Conservation (phyloP, 2,113 vertebrate genomes). For the Neolamprologus caudopunctatus region DNA sequence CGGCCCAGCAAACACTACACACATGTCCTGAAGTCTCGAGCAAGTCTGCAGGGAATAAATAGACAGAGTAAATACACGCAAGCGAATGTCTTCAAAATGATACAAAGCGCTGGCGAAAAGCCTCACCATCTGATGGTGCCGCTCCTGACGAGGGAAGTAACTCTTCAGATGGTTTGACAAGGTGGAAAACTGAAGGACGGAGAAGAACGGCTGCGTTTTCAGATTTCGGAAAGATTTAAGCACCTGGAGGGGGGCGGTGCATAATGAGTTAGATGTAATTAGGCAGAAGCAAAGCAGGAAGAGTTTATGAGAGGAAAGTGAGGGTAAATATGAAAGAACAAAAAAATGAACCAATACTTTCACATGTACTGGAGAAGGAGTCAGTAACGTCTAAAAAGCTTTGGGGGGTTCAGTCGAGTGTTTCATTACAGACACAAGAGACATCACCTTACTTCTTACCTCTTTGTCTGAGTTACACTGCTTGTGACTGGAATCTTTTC, state of each 20-base stretch:
- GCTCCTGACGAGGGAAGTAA: slow-evolving; percentile 25
- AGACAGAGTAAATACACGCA: not conserved
- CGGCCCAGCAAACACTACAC: slow-evolving; percentile 80
- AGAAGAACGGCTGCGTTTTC: slow-evolving; percentile 69
- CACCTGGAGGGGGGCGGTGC: slow-evolving; percentile 56
- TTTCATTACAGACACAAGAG: not conserved
- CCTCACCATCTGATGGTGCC: slow-evolving; percentile 22
- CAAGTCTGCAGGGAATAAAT: slow-evolving; percentile 55
- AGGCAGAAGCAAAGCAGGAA: not conserved
- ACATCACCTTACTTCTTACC: slow-evolving; percentile 52
- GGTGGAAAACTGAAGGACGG: slow-evolving; percentile 73
- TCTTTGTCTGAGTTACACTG: slow-evolving; percentile 76
- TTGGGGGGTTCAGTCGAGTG: not conserved
- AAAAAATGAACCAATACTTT: not conserved
- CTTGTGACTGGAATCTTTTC: slow-evolving; percentile 55
- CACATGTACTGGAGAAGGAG: not conserved
- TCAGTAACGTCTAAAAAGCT: not conserved
- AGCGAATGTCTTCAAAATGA: not conserved
- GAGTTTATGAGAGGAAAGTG: not conserved
- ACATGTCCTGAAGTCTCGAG: slow-evolving; percentile 71
- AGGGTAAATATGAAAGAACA: fast-evolving
- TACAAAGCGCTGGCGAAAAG: not conserved
- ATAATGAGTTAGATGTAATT: not conserved
- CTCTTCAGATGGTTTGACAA: slow-evolving; percentile 44
- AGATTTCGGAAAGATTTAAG: slow-evolving; percentile 68